These are phyloP conservation scores for Drosophila ercepeae DNA, from an alignment of 1,140 invertebrate species.

Conservation along the genomic window DNA sequence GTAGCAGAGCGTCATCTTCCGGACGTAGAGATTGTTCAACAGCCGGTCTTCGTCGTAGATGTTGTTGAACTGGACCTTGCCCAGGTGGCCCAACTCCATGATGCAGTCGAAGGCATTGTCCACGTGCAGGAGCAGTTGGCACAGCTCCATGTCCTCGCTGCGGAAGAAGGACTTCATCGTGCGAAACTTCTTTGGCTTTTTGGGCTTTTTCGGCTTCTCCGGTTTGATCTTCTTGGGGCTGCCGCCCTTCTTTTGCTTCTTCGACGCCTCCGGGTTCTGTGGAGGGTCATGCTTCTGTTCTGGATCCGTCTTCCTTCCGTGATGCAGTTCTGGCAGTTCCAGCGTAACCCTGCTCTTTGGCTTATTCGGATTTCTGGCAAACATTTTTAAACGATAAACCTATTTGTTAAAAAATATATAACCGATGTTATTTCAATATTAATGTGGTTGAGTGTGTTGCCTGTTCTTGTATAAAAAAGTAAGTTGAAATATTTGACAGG, in stretches of 20 bases:
- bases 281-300: too few relatives aligned
- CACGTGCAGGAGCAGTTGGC: constrained; percentile 62
- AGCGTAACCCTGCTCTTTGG: too few relatives aligned
- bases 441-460: too few relatives aligned
- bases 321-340: too few relatives aligned
- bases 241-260: too few relatives aligned
- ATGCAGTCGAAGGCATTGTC: constrained; percentile 75
- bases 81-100: constrained; percentile 58
- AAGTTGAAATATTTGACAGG: too few relatives aligned
- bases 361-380: too few relatives aligned
- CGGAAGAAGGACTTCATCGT: constrained; percentile 64
- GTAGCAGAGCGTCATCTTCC: constrained; percentile 94
- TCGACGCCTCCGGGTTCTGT: neutral
- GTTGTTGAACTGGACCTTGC: constrained; percentile 68
- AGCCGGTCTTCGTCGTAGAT: constrained; percentile 94
- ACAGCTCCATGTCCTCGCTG: constrained; percentile 74
- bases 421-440: too few relatives aligned
- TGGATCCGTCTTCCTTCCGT: too few relatives aligned
- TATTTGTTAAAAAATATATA: too few relatives aligned
- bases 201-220: neutral
- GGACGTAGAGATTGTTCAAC: constrained; percentile 96
- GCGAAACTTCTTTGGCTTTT: neutral
- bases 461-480: too few relatives aligned
- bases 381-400: too few relatives aligned
- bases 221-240: neutral